A percentile compares a stretch with the other conserved stretches of the same genome.
phyloP scores from a whole-genome alignment of 2,113 vertebrate species.

The Leiothrix lutea region DNA sequence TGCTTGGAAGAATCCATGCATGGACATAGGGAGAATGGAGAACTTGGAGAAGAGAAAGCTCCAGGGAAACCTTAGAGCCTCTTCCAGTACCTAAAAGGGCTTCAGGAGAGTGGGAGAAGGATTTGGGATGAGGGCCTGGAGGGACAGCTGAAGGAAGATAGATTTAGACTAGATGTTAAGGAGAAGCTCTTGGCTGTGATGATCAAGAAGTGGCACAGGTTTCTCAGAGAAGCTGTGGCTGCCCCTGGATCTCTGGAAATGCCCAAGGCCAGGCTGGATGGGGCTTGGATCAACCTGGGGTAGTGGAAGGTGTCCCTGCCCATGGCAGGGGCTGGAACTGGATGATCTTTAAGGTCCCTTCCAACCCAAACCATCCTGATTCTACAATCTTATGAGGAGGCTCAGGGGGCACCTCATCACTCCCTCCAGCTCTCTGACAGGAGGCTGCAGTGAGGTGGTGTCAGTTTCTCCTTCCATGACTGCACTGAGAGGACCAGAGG shows the following conservation, averaged over 20 bases:
- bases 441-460: not conserved
- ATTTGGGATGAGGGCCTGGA: not conserved
- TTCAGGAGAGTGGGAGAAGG: not conserved
- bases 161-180: not conserved
- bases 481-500: not conserved
- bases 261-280: rapidly evolving
- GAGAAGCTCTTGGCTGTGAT: too few relatives aligned
- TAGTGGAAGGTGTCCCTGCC: not conserved
- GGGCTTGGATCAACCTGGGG: not conserved
- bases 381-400: not conserved
- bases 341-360: not conserved
- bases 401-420: not conserved
- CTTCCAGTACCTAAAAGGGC: not conserved
- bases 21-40: not conserved
- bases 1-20: not conserved
- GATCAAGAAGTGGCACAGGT: not conserved
- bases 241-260: not conserved
- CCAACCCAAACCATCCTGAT: not conserved
- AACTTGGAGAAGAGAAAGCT: not conserved
- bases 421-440: not conserved
- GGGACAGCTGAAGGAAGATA: not conserved
- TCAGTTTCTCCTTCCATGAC: not conserved
- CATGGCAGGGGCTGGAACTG: not conserved
- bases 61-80: not conserved
- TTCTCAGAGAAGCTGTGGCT: not conserved